These are phyloP conservation scores for Drosophila anceps DNA, from an alignment of 2,888 invertebrate genomes.

Conservation along the genomic window DNA sequence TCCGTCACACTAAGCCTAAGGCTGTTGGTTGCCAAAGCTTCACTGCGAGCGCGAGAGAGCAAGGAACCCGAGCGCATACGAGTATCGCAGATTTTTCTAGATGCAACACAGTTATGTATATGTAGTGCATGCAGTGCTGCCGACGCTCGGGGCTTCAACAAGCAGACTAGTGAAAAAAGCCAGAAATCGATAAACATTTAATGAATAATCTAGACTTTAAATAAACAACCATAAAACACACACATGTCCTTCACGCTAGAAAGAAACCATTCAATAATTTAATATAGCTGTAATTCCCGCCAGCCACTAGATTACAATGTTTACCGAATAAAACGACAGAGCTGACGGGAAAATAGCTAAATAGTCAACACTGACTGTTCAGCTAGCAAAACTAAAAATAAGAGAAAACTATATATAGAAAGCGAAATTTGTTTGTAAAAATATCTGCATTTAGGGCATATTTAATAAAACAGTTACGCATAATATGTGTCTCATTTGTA, in stretches of 20 bases:
- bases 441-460: slow-evolving; percentile 44
- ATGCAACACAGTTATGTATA: not conserved
- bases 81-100: slow-evolving; percentile 4
- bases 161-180: no score
- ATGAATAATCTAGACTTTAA: no score
- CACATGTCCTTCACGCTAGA: no score
- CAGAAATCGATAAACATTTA: no score
- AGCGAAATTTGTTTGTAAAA: slow-evolving; percentile 34
- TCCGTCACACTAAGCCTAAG: not conserved
- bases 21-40: not conserved
- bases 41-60: not conserved
- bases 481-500: slow-evolving; percentile 19
- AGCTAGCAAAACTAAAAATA: not conserved
- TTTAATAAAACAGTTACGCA: slow-evolving; percentile 34
- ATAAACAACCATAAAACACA: no score
- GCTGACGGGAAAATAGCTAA: no score
- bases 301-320: no score
- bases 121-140: not conserved
- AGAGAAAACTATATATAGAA: not conserved
- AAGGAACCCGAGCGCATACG: not conserved
- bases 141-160: no score
- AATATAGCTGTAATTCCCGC: no score
- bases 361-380: not conserved
- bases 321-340: no score
- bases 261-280: no score